phyloP scores from a whole-genome alignment of 2,888 invertebrate species.

The Acronicta psi region DNA sequence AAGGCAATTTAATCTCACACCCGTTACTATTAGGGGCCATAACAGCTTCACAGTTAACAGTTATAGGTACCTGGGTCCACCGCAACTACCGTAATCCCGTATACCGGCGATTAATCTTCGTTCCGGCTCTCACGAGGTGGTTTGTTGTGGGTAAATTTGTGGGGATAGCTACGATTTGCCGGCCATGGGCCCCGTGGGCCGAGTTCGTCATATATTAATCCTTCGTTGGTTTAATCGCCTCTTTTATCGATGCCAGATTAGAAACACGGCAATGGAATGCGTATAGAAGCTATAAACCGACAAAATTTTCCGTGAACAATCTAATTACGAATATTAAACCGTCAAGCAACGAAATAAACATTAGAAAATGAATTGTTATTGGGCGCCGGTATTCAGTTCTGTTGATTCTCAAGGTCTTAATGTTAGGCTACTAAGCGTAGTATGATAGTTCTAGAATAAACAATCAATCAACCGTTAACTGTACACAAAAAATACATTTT shows the following conservation, averaged over 20 bases:
- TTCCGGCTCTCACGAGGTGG: conserved; percentile 83
- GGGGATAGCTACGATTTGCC: conserved; percentile 82
- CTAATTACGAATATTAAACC: not conserved
- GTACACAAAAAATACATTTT: conserved; percentile 1
- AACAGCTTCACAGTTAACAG: conserved; percentile 57
- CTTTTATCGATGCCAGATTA: conserved; percentile 75
- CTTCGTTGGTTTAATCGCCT: conserved; percentile 81
- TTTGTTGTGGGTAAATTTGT: conserved; percentile 84
- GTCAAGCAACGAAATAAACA: too few relatives aligned
- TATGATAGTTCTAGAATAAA: conserved; percentile 25
- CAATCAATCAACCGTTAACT: not conserved
- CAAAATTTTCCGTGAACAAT: too few relatives aligned
- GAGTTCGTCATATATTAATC: conserved; percentile 83
- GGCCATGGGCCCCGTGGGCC: conserved; percentile 77
- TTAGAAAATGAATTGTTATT: too few relatives aligned
- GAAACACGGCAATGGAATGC: conserved; percentile 10
- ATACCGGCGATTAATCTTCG: conserved; percentile 82
- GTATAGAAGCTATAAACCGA: not conserved
- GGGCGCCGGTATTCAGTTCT: too few relatives aligned
- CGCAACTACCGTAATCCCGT: conserved; percentile 79
- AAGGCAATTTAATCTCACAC: conserved; percentile 61
- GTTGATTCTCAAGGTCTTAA: too few relatives aligned
- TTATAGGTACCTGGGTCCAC: conserved; percentile 66
- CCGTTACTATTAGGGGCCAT: conserved; percentile 49
- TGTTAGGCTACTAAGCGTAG: not conserved